phyloP scores from a whole-genome alignment of 2,113 vertebrate genomes.

The Eurypyga helias region DNA sequence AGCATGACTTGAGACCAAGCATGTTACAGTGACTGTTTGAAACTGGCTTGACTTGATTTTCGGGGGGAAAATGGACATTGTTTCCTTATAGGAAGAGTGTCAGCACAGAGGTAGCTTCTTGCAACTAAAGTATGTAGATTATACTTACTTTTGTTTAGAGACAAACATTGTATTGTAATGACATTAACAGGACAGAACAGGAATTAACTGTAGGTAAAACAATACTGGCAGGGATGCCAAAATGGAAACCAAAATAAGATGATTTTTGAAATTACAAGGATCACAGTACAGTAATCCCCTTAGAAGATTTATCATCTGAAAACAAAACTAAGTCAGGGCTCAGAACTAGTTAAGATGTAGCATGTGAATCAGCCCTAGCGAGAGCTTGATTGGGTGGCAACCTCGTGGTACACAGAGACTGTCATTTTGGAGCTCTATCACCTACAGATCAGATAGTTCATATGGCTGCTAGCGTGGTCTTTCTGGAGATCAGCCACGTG shows the following conservation, averaged over 20 bases:
- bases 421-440: neutral
- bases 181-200: neutral
- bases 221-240: neutral
- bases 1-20: neutral
- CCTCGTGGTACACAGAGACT: neutral
- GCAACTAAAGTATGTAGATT: neutral
- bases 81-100: neutral
- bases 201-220: neutral
- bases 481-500: fast-evolving
- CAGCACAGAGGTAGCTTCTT: neutral
- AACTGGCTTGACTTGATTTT: slow-evolving; percentile 5
- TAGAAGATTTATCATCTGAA: neutral
- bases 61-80: neutral
- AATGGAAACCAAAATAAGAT: neutral
- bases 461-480: neutral
- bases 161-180: neutral
- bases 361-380: neutral
- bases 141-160: neutral
- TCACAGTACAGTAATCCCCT: neutral
- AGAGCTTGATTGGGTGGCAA: neutral
- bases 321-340: neutral
- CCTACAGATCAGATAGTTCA: neutral
- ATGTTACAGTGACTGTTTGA: neutral
- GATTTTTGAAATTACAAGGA: neutral
- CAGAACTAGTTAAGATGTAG: neutral